A percentile compares a stretch with the other conserved stretches of the same genome.
These are phyloP conservation scores for Eucriotettix oculatus DNA, from an alignment of 2,888 invertebrate genomes.

Conservation along the genomic window DNA sequence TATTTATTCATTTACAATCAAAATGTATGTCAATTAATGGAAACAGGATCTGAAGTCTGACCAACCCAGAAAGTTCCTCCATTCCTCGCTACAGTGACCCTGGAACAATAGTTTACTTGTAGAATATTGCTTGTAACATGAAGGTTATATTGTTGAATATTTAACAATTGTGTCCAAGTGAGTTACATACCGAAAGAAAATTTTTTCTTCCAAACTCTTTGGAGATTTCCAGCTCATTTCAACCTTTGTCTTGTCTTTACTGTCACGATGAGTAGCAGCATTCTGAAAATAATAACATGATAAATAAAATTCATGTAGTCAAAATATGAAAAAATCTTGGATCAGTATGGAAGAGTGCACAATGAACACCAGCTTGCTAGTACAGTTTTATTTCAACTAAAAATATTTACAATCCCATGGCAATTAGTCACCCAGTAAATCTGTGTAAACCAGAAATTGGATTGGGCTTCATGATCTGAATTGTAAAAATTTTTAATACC, in stretches of 20 bases:
- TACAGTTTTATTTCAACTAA: too few species aligned
- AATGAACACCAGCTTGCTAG: too few species aligned
- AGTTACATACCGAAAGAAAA: conserved; percentile 40
- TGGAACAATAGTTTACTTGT: conserved; percentile 23
- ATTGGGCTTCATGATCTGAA: too few species aligned
- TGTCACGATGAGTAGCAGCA: conserved; percentile 50
- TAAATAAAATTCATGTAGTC: too few species aligned
- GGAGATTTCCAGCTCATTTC: conserved; percentile 50
- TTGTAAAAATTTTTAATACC: too few species aligned
- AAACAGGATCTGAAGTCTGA: conserved; percentile 40
- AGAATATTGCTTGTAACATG: not conserved
- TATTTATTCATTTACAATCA: not conserved
- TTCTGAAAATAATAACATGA: conserved; percentile 30
- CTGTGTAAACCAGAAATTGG: too few species aligned
- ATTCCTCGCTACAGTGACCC: conserved; percentile 49
- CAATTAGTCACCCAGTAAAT: too few species aligned
- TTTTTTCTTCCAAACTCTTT: conserved; percentile 37
- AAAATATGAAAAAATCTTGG: too few species aligned
- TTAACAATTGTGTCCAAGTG: not conserved
- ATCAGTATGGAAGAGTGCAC: too few species aligned
- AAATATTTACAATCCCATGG: too few species aligned
- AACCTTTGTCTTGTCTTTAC: conserved; percentile 34
- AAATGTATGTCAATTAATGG: not conserved
- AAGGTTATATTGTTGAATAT: not conserved
- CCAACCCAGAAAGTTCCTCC: conserved; percentile 58